phyloP scores from a whole-genome alignment of 1,140 invertebrate genomes.

The Bombus impatiens region DNA sequence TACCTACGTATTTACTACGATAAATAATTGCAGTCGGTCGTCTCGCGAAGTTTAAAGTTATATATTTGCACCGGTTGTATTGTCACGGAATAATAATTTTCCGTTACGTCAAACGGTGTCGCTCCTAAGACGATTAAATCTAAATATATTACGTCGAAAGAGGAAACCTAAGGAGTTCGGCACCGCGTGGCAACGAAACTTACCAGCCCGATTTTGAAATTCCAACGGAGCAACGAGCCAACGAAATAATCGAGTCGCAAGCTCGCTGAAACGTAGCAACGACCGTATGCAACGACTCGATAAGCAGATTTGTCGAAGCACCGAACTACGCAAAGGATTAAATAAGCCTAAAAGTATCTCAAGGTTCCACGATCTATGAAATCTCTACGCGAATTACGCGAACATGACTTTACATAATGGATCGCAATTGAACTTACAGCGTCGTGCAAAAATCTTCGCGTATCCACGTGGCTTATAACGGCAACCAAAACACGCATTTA shows the following conservation, averaged over 20 bases:
- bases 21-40: no score
- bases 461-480: no score
- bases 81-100: neutral
- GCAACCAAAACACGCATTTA: no score
- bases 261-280: neutral
- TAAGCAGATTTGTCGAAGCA: neutral
- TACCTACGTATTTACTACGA: neutral
- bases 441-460: neutral
- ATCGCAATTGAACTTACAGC: slow-evolving; percentile 3
- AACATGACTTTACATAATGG: slow-evolving; percentile 13
- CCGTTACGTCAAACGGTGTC: neutral
- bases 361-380: slow-evolving; percentile 7
- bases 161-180: neutral
- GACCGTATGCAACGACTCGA: neutral
- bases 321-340: neutral
- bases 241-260: neutral
- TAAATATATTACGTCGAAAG: slow-evolving; percentile 4
- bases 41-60: neutral
- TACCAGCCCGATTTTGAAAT: neutral
- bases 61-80: neutral
- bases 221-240: neutral
- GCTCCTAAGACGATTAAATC: slow-evolving; percentile 8
- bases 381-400: slow-evolving; percentile 3
- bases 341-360: neutral
- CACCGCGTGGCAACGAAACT: neutral